Evolutionary conservation across 2,113 vertebrate species (phyloP), one percentile per base, ranked within the genome.

Genomic region (Colaptes auratus): DNA sequence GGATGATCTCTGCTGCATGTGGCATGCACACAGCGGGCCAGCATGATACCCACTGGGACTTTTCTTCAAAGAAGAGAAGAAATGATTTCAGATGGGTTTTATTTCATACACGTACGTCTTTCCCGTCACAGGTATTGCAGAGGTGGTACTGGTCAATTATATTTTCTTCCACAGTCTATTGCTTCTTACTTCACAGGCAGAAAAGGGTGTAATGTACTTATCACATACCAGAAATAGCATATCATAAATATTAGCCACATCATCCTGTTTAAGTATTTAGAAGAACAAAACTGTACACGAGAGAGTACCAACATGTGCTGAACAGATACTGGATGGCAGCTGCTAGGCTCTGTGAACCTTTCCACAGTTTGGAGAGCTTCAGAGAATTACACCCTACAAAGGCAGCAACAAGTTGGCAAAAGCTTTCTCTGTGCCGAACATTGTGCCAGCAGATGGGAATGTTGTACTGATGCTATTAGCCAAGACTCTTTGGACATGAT

Each of bases 401-500:
- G 50, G 50, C n/a, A 80, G 72, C 18, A 55, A 82, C 60, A 36
- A 88, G 86, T 72, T 76, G 1, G 5, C 3, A 17, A 42, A 74
- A 66, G 85, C 69, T 74, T 82, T n/a, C 91, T 55, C 56, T 77
- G 64, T 12, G 64, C 82, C n/a, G 16, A 69, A 39, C 30, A 4
- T 61, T 13, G 63, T 59, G 84, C 79, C 2, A 1, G 67, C 83
- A 77, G 36, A 55, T 56, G 86, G 63, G 63, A 86, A 77, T 17
- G 39, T 66, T 56, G 70, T 7, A 39, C 27, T 21, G 44, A 60
- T 8, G 48, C 69, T 88, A 50, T 86, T 71, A 91, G 84, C 73
- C 70, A 84, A 69, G 73, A 39, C 72, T 86, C 86, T 83, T 82
- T 5, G 72, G 91, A 94, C 93, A 89, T 94, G 95, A 96, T 95